Base-by-base conservation (phyloP, 2,888 invertebrate species). In the Platycheirus rosarum region DNA sequence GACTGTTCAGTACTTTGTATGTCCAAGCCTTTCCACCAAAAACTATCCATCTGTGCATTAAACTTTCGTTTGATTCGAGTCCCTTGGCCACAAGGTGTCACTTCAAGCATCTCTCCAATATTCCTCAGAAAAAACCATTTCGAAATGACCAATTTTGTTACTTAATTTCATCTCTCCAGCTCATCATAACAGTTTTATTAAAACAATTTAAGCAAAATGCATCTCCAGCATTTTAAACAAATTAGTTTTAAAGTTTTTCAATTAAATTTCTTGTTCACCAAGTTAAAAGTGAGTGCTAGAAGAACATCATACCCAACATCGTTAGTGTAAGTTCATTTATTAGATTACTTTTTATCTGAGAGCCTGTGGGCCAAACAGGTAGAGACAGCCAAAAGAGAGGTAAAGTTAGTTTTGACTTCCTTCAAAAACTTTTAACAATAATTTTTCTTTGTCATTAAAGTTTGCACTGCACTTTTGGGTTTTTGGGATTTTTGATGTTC, bases 391-490 rank as follows among this genome's bases (percentile, higher is more conserved):
- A 23, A 7, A 13, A 57, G n/a, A n/a, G n/a, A n/a, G 48, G 48
- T 60, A 49, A 49, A 62, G 70, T 70, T 70, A 29, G 40, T 70
- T 70, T 51, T 70, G 60, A 51, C 42, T 42, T 51, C 8, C 23
- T 26, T 26, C 32, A 35, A 53, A 16, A 55, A 69, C 53, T 32
- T 73, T 73, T 55, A 46, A 26, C 63, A 55, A 46, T 63, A 53
- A 73, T 63, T 73, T 73, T 73, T 73, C 63, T 55, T 63, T 73
- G 71, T 73, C 63, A 73, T 63, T 73, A 46, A 73, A 73, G 63
- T 73, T 63, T 55, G 35, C 44, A 49, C 23, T 49, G 65, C 49
- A 65, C 49, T 65, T 65, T 63, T 53, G 18, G 16, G 35, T 18
- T 53, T 35, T 44, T 46, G 18, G 23, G 14, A 26, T 49, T 63